These are phyloP conservation scores for Lepidurus apus DNA, from an alignment of 1,140 invertebrate species.

Conservation along the genomic window DNA sequence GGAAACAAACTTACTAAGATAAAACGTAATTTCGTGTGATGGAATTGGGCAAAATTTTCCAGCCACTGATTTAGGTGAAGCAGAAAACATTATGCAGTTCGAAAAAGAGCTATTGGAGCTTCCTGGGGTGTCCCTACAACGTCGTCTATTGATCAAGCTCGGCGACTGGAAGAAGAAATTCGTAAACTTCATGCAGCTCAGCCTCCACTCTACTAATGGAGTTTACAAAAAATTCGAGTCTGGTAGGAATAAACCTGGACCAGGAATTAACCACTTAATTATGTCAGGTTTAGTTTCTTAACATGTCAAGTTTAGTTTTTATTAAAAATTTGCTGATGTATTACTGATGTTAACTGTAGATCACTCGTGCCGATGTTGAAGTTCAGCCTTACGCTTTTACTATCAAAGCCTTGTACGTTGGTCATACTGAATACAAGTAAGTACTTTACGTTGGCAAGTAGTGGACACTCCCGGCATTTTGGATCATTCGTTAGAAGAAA, in stretches of 20 bases:
- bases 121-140: constrained; percentile 65
- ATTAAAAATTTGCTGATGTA: too few relatives aligned
- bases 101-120: constrained; percentile 59
- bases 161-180: constrained; percentile 58
- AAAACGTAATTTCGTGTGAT: constrained; percentile 52
- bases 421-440: too few relatives aligned
- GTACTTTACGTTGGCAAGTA: too few relatives aligned
- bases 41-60: not conserved
- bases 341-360: too few relatives aligned
- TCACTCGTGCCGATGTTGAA: too few relatives aligned
- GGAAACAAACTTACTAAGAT: constrained; percentile 69
- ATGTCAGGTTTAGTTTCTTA: not conserved
- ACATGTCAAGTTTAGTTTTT: too few relatives aligned
- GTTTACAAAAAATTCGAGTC: not conserved
- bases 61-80: constrained; percentile 55
- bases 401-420: too few relatives aligned
- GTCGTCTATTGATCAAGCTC: constrained; percentile 58
- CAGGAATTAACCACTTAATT: not conserved
- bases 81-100: constrained; percentile 69
- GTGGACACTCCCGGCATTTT: too few relatives aligned
- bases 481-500: too few relatives aligned
- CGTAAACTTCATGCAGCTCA: constrained; percentile 56
- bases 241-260: not conserved
- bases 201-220: constrained; percentile 33
- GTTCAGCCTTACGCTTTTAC: too few relatives aligned